Evolutionary conservation across 2,797 vertebrate species (phyloP), one percentile per base, ranked within the genome.

Genomic region (Lycodopsis pacificus): DNA sequence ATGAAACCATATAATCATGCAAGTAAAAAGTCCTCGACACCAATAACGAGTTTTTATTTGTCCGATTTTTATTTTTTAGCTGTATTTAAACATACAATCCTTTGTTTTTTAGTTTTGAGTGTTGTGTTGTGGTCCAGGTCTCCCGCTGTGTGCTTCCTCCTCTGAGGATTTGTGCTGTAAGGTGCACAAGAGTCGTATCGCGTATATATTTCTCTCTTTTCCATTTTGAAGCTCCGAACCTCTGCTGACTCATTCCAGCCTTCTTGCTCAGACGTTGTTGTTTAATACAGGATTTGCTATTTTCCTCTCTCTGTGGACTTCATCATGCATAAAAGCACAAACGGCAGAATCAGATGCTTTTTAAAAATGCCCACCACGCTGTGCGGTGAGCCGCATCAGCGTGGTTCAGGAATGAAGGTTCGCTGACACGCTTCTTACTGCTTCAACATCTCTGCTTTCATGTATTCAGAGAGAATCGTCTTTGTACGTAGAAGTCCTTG

Each of bases 261-360:
- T 57, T 81, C 48, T 22, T 46, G 57, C 72, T 83, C 70, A 1
- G n/a, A 51, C 79, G 77, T 79, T 83, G 77, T 79, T 83, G 77
- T 81, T 86, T 86, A 81, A 88, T 86, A 86, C 77, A 73, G 81
- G 86, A 89, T 90, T 87, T 71, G 25, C 34, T 58, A 46, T 77
- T 69, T 11, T 11, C 11, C 79, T 81, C 85, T 49, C 36, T 49
- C 79, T 82, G 38, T 54, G 64, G 81, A 79, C 65, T 15, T 27
- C 72, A 71, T 59, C 84, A 78, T 68, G 48, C 69, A 32, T 42
- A 77, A 69, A 79, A 7, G 1, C 53, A 57, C 57, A n/a, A 61
- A 61, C 53, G 1, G 34, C 69, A 57, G 74, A 30, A 32, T 74
- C 54, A 14, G 64, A 34, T 25, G 69, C 72, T 65, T 30, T 71